Evolutionary conservation across 1,140 invertebrate genomes (phyloP).

Genomic region (Pogonus chalceus): DNA sequence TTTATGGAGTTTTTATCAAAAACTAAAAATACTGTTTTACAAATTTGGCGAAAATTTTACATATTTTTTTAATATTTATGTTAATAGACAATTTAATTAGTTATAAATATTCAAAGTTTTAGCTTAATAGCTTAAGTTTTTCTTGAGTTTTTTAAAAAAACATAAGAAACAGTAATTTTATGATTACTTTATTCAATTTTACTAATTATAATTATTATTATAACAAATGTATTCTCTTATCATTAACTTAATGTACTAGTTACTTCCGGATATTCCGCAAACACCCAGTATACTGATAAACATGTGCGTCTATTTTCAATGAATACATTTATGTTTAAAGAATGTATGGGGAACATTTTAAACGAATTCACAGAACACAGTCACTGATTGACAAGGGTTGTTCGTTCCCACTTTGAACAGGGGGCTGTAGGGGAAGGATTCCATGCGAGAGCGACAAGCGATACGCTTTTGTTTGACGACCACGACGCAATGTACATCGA

Average conservation of each 20-base stretch:
- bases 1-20: no score
- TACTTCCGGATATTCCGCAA: not conserved
- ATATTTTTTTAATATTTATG: no score
- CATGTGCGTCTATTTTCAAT: not conserved
- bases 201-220: not conserved
- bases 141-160: no score
- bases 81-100: no score
- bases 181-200: not conserved
- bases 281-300: not conserved
- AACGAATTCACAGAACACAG: constrained; percentile 3
- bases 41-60: no score
- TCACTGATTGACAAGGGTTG: constrained; percentile 2
- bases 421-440: not conserved
- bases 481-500: not conserved
- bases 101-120: no score
- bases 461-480: not conserved
- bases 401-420: not conserved
- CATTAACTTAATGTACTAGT: not conserved
- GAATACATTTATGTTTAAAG: no score
- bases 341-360: not conserved
- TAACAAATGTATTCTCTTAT: not conserved
- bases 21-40: no score
- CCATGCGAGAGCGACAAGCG: not conserved
- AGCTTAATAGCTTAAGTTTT: no score
- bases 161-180: not conserved